A percentile compares a stretch with the other conserved stretches of the same genome.
phyloP scores from a whole-genome alignment of 2,797 vertebrate species.

The Coregonus sp. region DNA sequence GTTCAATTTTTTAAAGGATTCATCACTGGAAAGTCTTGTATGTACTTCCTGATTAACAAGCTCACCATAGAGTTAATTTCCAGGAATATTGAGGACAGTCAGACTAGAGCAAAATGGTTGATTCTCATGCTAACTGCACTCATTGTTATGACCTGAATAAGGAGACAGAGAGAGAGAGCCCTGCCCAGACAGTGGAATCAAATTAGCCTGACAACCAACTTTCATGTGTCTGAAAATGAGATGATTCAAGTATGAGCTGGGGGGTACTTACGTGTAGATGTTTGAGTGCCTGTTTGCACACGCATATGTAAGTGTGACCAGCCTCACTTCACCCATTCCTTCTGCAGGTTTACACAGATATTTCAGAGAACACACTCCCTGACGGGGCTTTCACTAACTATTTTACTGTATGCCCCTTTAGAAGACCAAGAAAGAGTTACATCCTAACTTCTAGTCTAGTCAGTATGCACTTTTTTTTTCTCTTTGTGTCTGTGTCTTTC shows the following conservation, averaged over 20 bases:
- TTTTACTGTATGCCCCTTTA: slow-evolving; percentile 3
- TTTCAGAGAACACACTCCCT: slow-evolving; percentile 63
- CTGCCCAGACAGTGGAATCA: slow-evolving; percentile 32
- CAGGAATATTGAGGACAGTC: neutral
- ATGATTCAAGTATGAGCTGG: slow-evolving; percentile 45
- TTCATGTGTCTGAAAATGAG: slow-evolving; percentile 19
- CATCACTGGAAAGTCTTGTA: neutral
- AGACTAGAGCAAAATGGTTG: neutral
- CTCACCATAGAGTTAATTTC: neutral
- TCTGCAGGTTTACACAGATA: slow-evolving; percentile 68
- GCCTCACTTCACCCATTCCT: slow-evolving; percentile 66
- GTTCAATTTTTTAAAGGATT: neutral
- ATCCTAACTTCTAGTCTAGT: slow-evolving; percentile 22
- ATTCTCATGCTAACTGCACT: slow-evolving; percentile 8
- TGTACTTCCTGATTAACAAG: neutral
- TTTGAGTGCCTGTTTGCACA: slow-evolving; percentile 36
- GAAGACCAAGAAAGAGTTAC: neutral
- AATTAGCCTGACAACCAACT: slow-evolving; percentile 21
- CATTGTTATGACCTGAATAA: slow-evolving; percentile 39
- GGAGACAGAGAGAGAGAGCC: neutral
- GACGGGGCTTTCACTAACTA: slow-evolving; percentile 52
- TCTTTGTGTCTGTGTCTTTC: slow-evolving; percentile 39
- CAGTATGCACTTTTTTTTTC: slow-evolving; percentile 55
- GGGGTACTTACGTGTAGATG: slow-evolving; percentile 30
- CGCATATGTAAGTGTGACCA: slow-evolving; percentile 40